Evolutionary conservation across 35 echinoderm and acorn worm species (phyloP).

Genomic region (Heliocidaris erythrogramma): DNA sequence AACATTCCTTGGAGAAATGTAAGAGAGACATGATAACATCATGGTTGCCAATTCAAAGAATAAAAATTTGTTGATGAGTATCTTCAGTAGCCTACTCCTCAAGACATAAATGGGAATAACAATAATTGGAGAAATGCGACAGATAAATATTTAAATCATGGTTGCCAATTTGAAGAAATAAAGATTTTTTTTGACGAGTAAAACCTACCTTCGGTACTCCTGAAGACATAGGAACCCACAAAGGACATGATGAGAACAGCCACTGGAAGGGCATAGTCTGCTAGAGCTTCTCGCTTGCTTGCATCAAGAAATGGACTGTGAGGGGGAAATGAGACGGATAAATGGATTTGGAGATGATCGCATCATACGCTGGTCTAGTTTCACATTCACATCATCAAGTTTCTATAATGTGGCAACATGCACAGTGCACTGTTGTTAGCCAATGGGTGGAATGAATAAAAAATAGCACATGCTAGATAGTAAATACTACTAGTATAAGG

Average conservation of each 20-base stretch:
- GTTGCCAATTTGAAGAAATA: not conserved
- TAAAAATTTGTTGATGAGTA: too few species aligned
- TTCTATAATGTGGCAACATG: not conserved
- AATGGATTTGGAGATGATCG: not conserved
- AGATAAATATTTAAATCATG: too few species aligned
- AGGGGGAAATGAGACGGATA: not conserved
- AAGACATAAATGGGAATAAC: too few species aligned
- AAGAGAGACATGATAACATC: too few species aligned
- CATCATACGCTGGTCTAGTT: not conserved
- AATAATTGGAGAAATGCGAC: too few species aligned
- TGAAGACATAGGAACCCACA: conserved; percentile 91
- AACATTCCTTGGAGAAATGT: too few species aligned
- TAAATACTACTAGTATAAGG: too few species aligned
- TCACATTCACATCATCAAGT: not conserved
- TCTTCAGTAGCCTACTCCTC: too few species aligned
- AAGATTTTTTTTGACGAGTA: not conserved
- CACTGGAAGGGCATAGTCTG: conserved; percentile 91
- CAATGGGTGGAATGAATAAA: too few species aligned
- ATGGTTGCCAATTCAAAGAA: too few species aligned
- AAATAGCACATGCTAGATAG: too few species aligned
- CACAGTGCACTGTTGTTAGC: not conserved
- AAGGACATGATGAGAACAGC: conserved; percentile 95
- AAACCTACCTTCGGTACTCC: conserved; percentile 78
- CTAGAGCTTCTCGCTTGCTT: conserved; percentile 86
- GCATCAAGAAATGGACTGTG: conserved; percentile 90